These are phyloP conservation scores for Chloroceryle aenea DNA, from an alignment of 2,113 vertebrate species.

Conservation along the genomic window DNA sequence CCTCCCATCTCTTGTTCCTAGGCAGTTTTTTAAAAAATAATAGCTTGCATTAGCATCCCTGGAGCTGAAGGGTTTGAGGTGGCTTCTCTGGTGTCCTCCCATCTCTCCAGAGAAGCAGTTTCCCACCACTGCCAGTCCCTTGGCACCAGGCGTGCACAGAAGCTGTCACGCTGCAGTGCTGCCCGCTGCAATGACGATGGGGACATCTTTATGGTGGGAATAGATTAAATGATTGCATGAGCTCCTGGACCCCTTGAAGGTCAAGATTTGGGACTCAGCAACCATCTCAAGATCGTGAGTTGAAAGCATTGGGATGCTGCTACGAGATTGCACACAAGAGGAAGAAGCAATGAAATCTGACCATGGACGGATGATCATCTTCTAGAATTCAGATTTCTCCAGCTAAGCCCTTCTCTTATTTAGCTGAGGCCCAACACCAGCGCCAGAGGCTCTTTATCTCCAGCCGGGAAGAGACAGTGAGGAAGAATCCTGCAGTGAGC, in stretches of 20 bases:
- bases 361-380: background rate
- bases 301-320: background rate
- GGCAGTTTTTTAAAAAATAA: background rate
- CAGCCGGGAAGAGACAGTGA: background rate
- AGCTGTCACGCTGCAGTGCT: rapidly evolving
- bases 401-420: background rate
- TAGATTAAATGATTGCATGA: background rate
- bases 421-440: background rate
- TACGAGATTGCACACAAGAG: rapidly evolving
- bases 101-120: background rate
- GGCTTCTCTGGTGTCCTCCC: background rate
- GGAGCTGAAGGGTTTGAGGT: background rate
- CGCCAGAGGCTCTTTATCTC: background rate
- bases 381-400: background rate
- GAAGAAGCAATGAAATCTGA: background rate
- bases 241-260: background rate
- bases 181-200: rapidly evolving
- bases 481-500: slow-evolving; percentile 41
- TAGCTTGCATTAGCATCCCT: background rate
- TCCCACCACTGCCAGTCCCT: background rate
- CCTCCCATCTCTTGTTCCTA: background rate
- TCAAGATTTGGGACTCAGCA: background rate
- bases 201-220: background rate
- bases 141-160: background rate
- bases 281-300: background rate